Conservation (phyloP, 2,113 vertebrate species). For the Eurystomus gularis region DNA sequence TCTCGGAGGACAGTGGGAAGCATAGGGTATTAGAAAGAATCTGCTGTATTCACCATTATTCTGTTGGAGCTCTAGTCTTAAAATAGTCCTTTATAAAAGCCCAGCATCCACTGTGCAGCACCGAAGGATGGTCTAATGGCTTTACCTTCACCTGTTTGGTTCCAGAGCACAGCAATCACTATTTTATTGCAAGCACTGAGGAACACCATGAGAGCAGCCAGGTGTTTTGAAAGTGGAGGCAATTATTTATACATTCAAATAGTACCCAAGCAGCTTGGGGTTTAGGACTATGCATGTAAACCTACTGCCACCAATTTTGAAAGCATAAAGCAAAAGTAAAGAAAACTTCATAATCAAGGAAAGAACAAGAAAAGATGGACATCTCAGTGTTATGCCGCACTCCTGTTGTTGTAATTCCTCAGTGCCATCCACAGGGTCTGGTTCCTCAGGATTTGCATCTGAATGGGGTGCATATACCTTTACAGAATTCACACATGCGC, state of each 20-base stretch:
- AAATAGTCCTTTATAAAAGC: background rate
- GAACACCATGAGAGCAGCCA: background rate
- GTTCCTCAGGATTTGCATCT: background rate
- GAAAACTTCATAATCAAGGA: background rate
- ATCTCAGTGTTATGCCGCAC: background rate
- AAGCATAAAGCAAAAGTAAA: background rate
- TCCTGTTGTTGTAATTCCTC: background rate
- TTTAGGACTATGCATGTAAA: background rate
- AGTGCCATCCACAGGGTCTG: background rate
- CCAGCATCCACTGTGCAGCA: background rate
- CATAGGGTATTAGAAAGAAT: background rate
- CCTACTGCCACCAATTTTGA: background rate
- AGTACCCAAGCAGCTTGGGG: background rate
- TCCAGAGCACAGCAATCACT: background rate
- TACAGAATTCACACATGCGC: background rate
- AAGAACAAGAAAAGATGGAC: background rate
- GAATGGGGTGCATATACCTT: background rate
- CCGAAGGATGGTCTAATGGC: background rate
- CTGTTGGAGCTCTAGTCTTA: background rate
- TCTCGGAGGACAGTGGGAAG: background rate
- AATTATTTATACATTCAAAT: background rate
- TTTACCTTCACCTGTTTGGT: background rate
- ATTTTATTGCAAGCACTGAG: background rate
- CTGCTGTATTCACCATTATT: background rate
- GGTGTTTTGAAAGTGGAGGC: background rate